Evolutionary conservation across 2,113 vertebrate species (phyloP), one percentile per base, ranked within the genome.

Genomic region (Bos indicus): DNA sequence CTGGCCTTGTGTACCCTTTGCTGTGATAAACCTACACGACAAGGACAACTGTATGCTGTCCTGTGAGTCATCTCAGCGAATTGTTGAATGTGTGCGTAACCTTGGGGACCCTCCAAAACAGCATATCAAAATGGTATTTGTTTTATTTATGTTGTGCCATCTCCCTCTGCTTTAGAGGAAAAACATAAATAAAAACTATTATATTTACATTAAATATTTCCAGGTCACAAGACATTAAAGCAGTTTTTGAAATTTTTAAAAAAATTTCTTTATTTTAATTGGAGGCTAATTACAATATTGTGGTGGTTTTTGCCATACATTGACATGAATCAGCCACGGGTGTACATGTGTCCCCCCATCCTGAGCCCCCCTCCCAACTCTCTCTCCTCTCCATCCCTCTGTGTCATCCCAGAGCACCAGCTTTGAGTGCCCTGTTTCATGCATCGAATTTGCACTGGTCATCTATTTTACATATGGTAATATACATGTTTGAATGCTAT

Each of bases 191-290:
- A 93, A 96, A 97, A 96, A 67, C 83, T 94, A 60, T 97, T 98
- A 90, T 95, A 84, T 97, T 98, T 97, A 97, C 54, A 94, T 97
- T 97, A 95, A 94, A 43, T 97, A 96, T 94, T 98, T 97, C 87
- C 92, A 97, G 91, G 94, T 96, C 95, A 97, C 33, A 94, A 96
- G 62, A 96, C 87, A 96, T 96, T 97, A 56, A 95, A 96, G 36
- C 9, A 23, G 33, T n/a, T 62, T 33, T 30, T 4, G 0, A 30
- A 28, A 33, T 7, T 62, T 33, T 33, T 33, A 17, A 1, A 0
- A 2, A 59, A 60, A 14, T 6, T 30, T 28, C 1, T 60, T 28
- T 30, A 30, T 62, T 62, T 62, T 62, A 64, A 64, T 64, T 64
- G 33, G 62, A 64, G 33, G 7, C 15, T 64, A 64, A 64, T 64